phyloP scores from a whole-genome alignment of 2,797 vertebrate species.

The Okamejei kenojei region DNA sequence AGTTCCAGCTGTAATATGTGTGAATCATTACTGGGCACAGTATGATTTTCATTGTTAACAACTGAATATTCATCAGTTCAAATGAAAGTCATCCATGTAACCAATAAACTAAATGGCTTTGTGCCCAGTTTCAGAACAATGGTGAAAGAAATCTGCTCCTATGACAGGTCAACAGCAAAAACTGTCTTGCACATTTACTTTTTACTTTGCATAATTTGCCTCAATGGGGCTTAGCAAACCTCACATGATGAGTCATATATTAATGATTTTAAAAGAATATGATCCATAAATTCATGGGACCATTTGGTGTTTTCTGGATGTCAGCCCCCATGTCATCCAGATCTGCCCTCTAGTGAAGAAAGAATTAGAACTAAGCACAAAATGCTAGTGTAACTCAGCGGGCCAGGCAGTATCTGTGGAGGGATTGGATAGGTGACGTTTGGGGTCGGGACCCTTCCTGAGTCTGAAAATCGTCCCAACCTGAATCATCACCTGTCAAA shows the following conservation, averaged over 20 bases:
- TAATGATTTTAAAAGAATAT: not conserved
- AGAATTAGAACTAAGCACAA: not conserved
- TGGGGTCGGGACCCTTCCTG: too few relatives aligned
- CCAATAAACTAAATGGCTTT: conserved; percentile 8
- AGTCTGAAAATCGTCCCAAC: too few relatives aligned
- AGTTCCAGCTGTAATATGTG: not conserved
- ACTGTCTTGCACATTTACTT: not conserved
- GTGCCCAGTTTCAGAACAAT: conserved; percentile 3
- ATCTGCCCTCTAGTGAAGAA: not conserved
- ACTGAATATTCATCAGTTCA: conserved; percentile 24
- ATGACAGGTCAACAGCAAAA: conserved; percentile 3
- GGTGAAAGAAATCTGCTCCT: conserved; percentile 19
- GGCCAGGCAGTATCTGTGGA: too few relatives aligned
- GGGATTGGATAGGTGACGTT: too few relatives aligned
- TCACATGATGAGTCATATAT: not conserved
- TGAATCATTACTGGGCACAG: not conserved
- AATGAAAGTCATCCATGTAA: not conserved
- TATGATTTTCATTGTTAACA: not conserved
- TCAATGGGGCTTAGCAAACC: not conserved
- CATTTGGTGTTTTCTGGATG: not conserved
- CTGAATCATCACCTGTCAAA: too few relatives aligned
- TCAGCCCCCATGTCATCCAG: not conserved
- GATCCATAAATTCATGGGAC: not conserved
- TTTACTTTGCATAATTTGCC: not conserved
- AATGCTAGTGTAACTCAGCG: too few relatives aligned